Evolutionary conservation across 2,797 vertebrate species (phyloP), one percentile per base, ranked within the genome.

Genomic region (Halcyon badia): DNA sequence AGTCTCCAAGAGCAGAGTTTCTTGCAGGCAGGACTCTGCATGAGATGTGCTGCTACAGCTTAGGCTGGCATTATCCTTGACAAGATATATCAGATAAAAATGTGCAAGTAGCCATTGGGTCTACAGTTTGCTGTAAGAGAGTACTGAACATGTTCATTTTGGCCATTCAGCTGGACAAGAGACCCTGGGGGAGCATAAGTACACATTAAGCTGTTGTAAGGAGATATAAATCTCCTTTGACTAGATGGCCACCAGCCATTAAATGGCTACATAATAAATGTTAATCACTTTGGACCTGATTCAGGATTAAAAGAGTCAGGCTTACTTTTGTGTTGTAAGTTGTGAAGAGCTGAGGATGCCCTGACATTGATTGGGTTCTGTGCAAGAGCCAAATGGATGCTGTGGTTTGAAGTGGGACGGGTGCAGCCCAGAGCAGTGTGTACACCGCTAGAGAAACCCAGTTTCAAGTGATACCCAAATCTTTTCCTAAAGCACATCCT

Each of bases 201-300:
- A 86, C 87, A 75, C 83, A 90, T 96, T 89, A 94, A 88, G 60
- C 83, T 76, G 52, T 26, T 81, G 31, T 14, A 76, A 73, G 87
- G 91, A 97, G 92, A 95, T 78, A 91, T 68, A 97, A 89, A 97
- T 97, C 95, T 95, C 86, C 92, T 79, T 75, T 89, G 93, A 97
- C 96, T 95, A 60, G 57, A 95, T 54, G 84, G 83, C 75, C 96
- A 96, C 85, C 92, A 87, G 72, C 92, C 83, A 83, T 95, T 94
- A 94, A 96, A 89, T 61, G 93, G 87, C 75, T 92, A 87, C 91
- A 93, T 96, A 96, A 96, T 91, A 96, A 94, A 96, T 94, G 89
- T 79, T 97, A 90, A 97, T 77, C 56, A 88, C 83, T 90, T 54
- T 39, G 90, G 83, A 93, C 79, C 79, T 83, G 35, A 83, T 89